Evolutionary conservation across 2,888 invertebrate genomes (phyloP), one percentile per base, ranked within the genome.

Genomic region (Neoitamus cyanurus): DNA sequence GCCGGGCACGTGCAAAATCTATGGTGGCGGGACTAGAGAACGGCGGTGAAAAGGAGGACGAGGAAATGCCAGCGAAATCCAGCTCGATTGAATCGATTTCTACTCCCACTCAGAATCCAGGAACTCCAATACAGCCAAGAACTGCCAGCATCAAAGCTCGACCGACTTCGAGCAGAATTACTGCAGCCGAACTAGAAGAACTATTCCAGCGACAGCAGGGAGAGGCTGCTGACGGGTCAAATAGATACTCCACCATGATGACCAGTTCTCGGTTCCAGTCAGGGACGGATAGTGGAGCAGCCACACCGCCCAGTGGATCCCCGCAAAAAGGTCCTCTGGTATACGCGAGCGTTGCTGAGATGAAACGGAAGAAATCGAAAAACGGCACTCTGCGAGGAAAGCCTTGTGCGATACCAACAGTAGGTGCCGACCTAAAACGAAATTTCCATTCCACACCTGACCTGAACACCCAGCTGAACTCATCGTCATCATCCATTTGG

Each of bases 291-390:
- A 93, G 93, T 85, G 92, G 93, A 34, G 92, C 92, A 82, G 93
- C 92, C 88, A 94, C 94, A 84, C 95, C 94, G 85, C 94, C 94
- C 31, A 90, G 88, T 34, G 89, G 88, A 5, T 95, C 95, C 9
- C 95, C 95, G 5, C 94, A 95, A 84, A 93, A 93, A 88, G 91
- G 92, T 0, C 92, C 93, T 2, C 92, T 94, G 77, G 97, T 97
- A 48, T 98, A 98, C 91, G 97, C 97, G 70, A 98, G 97, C 89
- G 98, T 98, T 69, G 97, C 98, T 0, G 98, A 98, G 91, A 98
- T 98, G 98, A 98, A 98, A 91, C 94, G 98, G 84, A 95, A 96
- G 84, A 90, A 88, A 85, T 91, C 90, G 85, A 90, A 91, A 86
- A 90, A 90, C 83, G 91, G 91, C 84, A 91, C 92, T 0, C 83